phyloP scores from a whole-genome alignment of 2,888 invertebrate species.

The Ophioninae sp. region DNA sequence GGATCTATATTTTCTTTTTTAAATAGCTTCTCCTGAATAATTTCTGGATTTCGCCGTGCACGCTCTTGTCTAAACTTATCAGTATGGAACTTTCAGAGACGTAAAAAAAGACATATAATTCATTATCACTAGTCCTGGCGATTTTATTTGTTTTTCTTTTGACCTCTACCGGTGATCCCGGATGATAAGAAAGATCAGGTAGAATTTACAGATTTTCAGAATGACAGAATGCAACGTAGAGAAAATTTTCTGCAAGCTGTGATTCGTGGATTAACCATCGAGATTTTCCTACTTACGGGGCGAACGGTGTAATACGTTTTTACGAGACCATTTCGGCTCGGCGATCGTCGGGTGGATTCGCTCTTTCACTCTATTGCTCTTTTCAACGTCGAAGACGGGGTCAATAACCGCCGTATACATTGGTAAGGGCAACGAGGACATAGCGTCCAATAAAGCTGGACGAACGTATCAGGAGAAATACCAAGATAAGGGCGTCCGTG shows the following conservation, averaged over 20 bases:
- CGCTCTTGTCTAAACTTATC: too few species aligned
- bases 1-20: too few species aligned
- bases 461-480: conserved; percentile 19
- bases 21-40: too few species aligned
- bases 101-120: too few species aligned
- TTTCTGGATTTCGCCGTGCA: too few species aligned
- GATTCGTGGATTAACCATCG: conserved; percentile 8
- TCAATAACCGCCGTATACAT: conserved; percentile 3
- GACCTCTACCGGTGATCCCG: neutral
- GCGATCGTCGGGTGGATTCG: neutral
- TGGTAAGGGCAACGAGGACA: neutral
- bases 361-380: conserved; percentile 13
- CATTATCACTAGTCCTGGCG: neutral
- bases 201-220: conserved; percentile 28
- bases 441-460: conserved; percentile 4
- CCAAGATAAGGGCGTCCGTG: neutral
- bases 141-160: conserved; percentile 1
- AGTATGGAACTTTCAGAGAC: too few species aligned
- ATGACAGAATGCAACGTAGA: conserved; percentile 9
- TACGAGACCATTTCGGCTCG: conserved; percentile 39
- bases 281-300: conserved; percentile 15
- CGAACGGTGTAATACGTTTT: conserved; percentile 36
- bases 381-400: neutral
- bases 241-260: conserved; percentile 6
- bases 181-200: conserved; percentile 13